phyloP scores from a whole-genome alignment of 64 coral and sea anemone species.

The Astreopora myriophthalma region DNA sequence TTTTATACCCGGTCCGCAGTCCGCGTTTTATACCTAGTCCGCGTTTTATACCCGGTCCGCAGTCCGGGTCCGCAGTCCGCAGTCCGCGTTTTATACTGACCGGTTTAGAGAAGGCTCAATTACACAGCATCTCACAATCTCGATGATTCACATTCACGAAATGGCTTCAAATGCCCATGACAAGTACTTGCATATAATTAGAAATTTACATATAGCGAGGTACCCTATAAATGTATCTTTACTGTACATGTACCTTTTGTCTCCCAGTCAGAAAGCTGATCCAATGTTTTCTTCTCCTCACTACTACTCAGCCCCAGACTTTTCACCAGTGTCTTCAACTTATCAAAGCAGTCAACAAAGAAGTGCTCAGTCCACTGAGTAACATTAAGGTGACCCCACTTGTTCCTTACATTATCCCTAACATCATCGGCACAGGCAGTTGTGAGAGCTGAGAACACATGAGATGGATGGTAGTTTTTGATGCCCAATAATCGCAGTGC shows the following conservation, averaged over 20 bases:
- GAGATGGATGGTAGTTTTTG: not conserved
- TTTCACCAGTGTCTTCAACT: slow-evolving; percentile 49
- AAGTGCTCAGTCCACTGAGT: slow-evolving; percentile 10
- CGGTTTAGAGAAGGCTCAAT: no score
- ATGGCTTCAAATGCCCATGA: no score
- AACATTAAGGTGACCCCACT: slow-evolving; percentile 72
- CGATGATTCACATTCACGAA: no score
- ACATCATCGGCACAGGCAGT: slow-evolving; percentile 38
- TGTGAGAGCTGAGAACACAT: slow-evolving; percentile 1
- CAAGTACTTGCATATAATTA: no score
- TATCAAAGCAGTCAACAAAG: slow-evolving; percentile 8
- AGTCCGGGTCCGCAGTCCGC: no score
- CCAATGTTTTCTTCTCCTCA: not conserved
- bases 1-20: no score
- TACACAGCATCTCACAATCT: no score
- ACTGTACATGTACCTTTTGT: slow-evolving; percentile 71
- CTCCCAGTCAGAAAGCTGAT: slow-evolving; percentile 72
- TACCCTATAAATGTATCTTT: no score
- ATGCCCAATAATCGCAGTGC: slow-evolving; percentile 20
- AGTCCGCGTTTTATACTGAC: no score
- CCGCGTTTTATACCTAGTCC: no score
- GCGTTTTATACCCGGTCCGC: no score
- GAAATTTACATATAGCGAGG: no score
- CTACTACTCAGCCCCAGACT: not conserved
- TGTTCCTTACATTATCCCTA: slow-evolving; percentile 57